phyloP scores from a whole-genome alignment of 2,888 invertebrate species.

The Trisateles emortualis region DNA sequence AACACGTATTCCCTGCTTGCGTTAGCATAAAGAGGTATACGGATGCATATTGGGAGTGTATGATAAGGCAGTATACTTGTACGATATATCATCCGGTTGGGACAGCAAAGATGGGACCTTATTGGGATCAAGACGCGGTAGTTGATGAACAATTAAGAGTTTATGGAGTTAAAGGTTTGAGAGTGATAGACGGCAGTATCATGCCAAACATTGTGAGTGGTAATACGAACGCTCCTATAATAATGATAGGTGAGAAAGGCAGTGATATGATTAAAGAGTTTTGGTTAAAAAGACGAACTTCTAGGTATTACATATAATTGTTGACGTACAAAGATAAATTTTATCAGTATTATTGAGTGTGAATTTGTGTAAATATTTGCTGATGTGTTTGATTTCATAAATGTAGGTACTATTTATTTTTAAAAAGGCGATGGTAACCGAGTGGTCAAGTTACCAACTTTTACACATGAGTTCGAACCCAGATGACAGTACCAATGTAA shows the following conservation, averaged over 20 bases:
- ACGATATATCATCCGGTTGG: conserved; percentile 96
- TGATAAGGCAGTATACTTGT: conserved; percentile 93
- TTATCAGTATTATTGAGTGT: conserved; percentile 50
- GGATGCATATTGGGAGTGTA: conserved; percentile 95
- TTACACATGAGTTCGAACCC: too few species aligned
- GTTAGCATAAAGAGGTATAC: conserved; percentile 89
- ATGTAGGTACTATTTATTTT: too few species aligned
- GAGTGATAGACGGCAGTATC: conserved; percentile 94
- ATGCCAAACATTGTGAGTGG: conserved; percentile 95
- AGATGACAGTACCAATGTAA: too few species aligned
- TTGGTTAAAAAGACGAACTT: conserved; percentile 89
- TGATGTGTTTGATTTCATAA: conserved; percentile 3
- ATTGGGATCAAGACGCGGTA: conserved; percentile 94
- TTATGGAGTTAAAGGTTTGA: conserved; percentile 92
- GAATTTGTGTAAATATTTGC: conserved; percentile 39
- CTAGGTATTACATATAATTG: conserved; percentile 72
- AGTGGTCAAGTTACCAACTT: too few species aligned
- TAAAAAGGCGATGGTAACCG: too few species aligned
- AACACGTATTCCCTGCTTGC: conserved; percentile 92
- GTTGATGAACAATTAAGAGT: conserved; percentile 93
- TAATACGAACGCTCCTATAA: conserved; percentile 94
- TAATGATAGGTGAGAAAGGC: conserved; percentile 97
- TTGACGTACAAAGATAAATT: conserved; percentile 38
- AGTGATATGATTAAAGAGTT: conserved; percentile 95
- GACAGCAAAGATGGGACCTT: conserved; percentile 96